Evolutionary conservation across 2,888 invertebrate genomes (phyloP).

Genomic region (Euphydryas editha): DNA sequence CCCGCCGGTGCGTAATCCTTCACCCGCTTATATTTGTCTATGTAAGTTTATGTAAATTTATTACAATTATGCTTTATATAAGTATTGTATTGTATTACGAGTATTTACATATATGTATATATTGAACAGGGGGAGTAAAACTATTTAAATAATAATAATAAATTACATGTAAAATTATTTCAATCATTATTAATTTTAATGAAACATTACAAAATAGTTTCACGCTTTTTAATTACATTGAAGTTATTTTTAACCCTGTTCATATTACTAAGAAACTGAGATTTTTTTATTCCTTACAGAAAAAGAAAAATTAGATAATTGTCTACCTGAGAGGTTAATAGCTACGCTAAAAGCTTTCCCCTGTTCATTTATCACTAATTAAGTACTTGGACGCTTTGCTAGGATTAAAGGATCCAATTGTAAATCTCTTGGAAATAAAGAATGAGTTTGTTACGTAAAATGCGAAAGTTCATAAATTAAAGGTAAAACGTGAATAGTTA

Average conservation of each 20-base stretch:
- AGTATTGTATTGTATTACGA: no score
- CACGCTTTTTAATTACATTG: neutral
- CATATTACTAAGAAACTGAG: neutral
- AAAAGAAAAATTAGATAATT: conserved; percentile 14
- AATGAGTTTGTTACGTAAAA: neutral
- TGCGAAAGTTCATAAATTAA: neutral
- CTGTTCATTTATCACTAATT: conserved; percentile 28
- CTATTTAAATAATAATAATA: no score
- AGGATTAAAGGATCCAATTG: conserved; percentile 14
- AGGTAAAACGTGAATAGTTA: neutral
- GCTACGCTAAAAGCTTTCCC: conserved; percentile 33
- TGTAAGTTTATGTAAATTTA: no score
- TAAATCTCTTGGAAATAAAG: conserved; percentile 6
- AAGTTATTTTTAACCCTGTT: neutral
- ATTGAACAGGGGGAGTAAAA: no score
- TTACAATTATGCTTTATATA: no score
- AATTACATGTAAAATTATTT: no score
- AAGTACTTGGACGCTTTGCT: conserved; percentile 20
- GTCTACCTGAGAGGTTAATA: conserved; percentile 29
- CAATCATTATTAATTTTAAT: no score
- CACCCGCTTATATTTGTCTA: no score
- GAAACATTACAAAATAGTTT: no score
- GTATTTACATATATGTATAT: no score
- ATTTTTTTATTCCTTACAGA: neutral
- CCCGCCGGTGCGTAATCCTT: no score